Evolutionary conservation across 2,113 vertebrate genomes (phyloP).

Genomic region (Cichladusa arquata): DNA sequence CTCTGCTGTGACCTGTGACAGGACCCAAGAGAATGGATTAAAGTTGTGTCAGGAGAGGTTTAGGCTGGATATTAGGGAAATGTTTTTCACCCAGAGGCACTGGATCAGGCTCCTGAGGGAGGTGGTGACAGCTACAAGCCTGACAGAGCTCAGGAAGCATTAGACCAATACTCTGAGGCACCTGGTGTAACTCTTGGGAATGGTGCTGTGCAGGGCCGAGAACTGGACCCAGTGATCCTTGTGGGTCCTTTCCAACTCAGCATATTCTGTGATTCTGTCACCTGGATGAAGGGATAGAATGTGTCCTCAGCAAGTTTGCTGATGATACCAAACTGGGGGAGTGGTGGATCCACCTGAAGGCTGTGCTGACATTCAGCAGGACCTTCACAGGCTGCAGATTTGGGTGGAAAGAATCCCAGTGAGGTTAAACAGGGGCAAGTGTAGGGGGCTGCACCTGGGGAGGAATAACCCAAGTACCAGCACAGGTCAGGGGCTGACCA

Average conservation of each 20-base stretch:
- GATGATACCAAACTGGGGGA: fast-evolving
- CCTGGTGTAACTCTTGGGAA: background rate
- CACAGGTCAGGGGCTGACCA: too few relatives aligned
- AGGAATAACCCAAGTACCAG: background rate
- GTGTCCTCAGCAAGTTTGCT: background rate
- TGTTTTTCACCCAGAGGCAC: background rate
- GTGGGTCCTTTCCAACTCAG: background rate
- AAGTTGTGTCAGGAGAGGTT: background rate
- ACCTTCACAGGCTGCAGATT: too few relatives aligned
- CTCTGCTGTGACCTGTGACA: background rate
- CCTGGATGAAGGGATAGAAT: background rate
- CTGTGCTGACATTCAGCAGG: background rate
- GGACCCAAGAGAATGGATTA: too few relatives aligned
- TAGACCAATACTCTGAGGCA: background rate
- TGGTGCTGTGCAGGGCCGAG: too few relatives aligned
- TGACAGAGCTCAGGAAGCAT: background rate
- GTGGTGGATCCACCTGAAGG: background rate
- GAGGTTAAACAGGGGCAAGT: background rate
- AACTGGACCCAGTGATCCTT: background rate
- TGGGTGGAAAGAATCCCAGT: background rate
- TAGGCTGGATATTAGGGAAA: background rate
- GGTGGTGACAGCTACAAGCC: background rate
- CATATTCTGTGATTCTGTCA: background rate
- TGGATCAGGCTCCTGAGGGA: background rate
- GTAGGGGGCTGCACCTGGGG: too few relatives aligned